A percentile compares a stretch with the other conserved stretches of the same genome.
These are phyloP conservation scores for Echiichthys vipera DNA, from an alignment of 2,797 vertebrate species.

Conservation along the genomic window DNA sequence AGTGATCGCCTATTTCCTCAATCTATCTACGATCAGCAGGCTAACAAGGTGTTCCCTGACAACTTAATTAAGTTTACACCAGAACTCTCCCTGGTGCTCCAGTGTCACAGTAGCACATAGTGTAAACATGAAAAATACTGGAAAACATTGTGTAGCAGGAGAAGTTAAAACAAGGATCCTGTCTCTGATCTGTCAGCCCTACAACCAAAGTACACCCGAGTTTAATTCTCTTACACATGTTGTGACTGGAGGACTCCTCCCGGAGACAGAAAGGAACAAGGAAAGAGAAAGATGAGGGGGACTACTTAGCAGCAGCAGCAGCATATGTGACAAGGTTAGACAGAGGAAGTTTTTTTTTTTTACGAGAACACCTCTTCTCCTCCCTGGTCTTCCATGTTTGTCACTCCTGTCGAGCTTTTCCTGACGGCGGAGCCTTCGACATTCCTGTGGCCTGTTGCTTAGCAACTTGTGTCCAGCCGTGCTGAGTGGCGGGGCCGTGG, in stretches of 20 bases:
- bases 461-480: constrained; percentile 76
- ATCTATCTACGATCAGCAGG: constrained; percentile 49
- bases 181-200: constrained; percentile 55
- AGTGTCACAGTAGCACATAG: constrained; percentile 39
- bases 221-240: constrained; percentile 57
- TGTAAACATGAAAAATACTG: constrained; percentile 49
- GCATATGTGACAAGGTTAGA: constrained; percentile 40
- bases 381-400: constrained; percentile 57
- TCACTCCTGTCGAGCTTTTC: constrained; percentile 54
- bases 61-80: constrained; percentile 78
- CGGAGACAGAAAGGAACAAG: constrained; percentile 52
- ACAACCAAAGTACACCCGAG: constrained; percentile 20
- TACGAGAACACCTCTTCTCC: constrained; percentile 59
- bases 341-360: constrained; percentile 43
- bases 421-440: constrained; percentile 48
- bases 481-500: constrained; percentile 64
- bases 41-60: constrained; percentile 77
- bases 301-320: constrained; percentile 34
- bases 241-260: constrained; percentile 38
- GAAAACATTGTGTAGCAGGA: constrained; percentile 33
- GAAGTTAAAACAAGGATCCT: constrained; percentile 52
- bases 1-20: constrained; percentile 11
- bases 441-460: constrained; percentile 75
- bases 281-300: constrained; percentile 19
- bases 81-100: constrained; percentile 47